phyloP scores from a whole-genome alignment of 2,797 vertebrate species.

The Arrhamphus sclerolepis region DNA sequence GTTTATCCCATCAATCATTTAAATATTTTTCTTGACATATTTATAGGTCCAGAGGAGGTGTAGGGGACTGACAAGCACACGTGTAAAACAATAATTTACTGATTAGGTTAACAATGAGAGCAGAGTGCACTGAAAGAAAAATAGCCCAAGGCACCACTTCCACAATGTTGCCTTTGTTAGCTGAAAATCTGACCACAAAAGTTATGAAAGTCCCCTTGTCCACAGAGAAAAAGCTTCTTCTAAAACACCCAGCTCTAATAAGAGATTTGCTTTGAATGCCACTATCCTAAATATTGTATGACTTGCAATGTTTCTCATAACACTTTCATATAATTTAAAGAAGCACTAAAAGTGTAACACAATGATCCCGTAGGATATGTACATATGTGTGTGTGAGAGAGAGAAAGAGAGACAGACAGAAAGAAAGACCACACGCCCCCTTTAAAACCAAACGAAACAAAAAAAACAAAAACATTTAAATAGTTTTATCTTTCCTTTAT shows the following conservation, averaged over 20 bases:
- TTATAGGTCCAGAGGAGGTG: conserved; percentile 69
- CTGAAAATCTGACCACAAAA: conserved; percentile 47
- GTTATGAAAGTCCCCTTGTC: conserved; percentile 56
- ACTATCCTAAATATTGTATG: conserved; percentile 4
- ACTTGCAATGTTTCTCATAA: conserved; percentile 10
- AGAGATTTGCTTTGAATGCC: conserved; percentile 22
- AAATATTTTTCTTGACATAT: conserved; percentile 68
- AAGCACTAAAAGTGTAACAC: conserved; percentile 20
- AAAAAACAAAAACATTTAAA: conserved; percentile 2
- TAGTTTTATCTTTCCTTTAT: conserved; percentile 35
- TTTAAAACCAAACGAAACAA: too few species aligned
- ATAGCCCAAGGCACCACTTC: conserved; percentile 51
- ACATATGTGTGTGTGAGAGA: conserved; percentile 11
- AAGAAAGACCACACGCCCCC: too few species aligned
- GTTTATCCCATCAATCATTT: conserved; percentile 60
- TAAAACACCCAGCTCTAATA: conserved; percentile 4
- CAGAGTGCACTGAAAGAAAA: conserved; percentile 63
- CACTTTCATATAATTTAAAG: conserved; percentile 13
- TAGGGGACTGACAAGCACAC: conserved; percentile 60
- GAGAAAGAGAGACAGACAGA: too few species aligned
- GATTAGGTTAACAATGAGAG: conserved; percentile 67
- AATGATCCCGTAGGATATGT: background rate
- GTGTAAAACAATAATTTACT: conserved; percentile 71
- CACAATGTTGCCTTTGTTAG: conserved; percentile 75
- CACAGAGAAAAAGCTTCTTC: conserved; percentile 30